Evolutionary conservation across 1,140 invertebrate species (phyloP).

Genomic region (Penaeus vannamei): DNA sequence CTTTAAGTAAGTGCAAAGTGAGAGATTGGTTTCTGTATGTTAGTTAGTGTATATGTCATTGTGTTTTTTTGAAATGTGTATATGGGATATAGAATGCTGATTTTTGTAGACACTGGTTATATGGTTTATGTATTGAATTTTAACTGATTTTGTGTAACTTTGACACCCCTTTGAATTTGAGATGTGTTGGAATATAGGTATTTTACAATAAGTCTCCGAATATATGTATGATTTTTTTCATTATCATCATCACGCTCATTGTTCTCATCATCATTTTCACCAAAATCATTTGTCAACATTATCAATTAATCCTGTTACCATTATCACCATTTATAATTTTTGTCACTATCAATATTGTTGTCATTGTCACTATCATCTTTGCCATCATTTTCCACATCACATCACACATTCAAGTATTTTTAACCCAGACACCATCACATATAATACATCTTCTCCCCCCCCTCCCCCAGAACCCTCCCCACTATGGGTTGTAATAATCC

Average conservation of each 20-base stretch:
- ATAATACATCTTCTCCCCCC: neutral
- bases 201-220: too few relatives aligned
- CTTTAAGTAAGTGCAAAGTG: slow-evolving; percentile 34
- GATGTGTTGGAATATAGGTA: too few relatives aligned
- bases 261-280: too few relatives aligned
- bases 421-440: neutral
- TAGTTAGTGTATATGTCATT: neutral
- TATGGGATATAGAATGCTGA: too few relatives aligned
- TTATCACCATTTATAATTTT: neutral
- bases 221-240: too few relatives aligned
- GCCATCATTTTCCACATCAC: neutral
- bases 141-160: too few relatives aligned
- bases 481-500: neutral
- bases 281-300: too few relatives aligned
- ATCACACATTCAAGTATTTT: neutral
- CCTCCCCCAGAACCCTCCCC: slow-evolving; percentile 20
- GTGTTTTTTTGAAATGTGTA: neutral
- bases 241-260: too few relatives aligned
- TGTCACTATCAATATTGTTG: neutral
- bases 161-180: too few relatives aligned
- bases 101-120: too few relatives aligned
- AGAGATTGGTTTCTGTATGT: neutral
- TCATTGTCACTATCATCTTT: neutral
- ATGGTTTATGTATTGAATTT: too few relatives aligned
- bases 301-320: neutral